Percentiles rank a stretch among this genome's conserved stretches.
phyloP scores from a whole-genome alignment of 2,113 vertebrate species.

The Apaloderma vittatum region DNA sequence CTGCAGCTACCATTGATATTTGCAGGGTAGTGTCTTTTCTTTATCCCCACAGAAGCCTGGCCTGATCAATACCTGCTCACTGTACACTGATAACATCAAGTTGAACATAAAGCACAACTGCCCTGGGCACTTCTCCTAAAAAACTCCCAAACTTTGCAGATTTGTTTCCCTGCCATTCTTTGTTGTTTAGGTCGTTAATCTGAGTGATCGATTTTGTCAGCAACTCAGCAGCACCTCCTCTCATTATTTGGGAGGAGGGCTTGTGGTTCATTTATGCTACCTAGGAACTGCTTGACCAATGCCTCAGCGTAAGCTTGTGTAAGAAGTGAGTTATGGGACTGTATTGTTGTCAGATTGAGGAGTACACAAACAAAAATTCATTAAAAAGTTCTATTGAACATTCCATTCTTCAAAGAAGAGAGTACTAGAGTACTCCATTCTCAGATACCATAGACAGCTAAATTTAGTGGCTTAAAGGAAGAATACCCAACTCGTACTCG shows the following conservation, averaged over 20 bases:
- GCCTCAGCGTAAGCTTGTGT: background rate
- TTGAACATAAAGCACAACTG: background rate
- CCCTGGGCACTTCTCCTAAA: background rate
- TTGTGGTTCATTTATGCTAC: background rate
- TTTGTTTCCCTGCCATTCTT: background rate
- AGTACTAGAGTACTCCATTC: background rate
- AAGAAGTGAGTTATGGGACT: background rate
- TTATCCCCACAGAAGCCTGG: background rate
- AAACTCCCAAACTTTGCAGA: rapidly evolving
- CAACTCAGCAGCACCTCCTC: background rate
- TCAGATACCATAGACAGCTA: background rate
- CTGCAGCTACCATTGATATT: background rate
- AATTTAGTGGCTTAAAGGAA: background rate
- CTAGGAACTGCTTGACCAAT: background rate
- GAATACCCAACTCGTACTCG: background rate
- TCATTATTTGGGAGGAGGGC: background rate
- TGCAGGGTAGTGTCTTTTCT: background rate
- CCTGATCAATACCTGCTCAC: background rate
- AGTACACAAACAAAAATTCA: background rate
- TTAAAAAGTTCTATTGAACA: background rate
- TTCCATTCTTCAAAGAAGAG: background rate
- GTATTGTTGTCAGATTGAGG: background rate
- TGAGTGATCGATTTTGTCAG: background rate
- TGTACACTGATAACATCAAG: background rate
- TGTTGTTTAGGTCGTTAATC: background rate